Evolutionary conservation across 1,140 invertebrate genomes (phyloP).

Genomic region (Drosophila bifasciata): DNA sequence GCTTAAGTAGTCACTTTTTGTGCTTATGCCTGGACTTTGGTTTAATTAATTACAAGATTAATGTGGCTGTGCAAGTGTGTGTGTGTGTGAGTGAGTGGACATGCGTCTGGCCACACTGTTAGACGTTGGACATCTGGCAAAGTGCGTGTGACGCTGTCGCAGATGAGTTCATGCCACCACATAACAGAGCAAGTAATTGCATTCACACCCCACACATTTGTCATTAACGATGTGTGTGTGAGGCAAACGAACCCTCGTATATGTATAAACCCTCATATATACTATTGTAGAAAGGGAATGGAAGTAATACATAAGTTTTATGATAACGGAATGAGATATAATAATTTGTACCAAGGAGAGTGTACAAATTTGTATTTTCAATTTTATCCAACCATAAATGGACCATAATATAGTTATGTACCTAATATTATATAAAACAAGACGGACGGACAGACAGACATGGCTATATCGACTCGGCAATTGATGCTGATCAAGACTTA

Average conservation of each 20-base stretch:
- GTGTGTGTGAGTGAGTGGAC: constrained; percentile 26
- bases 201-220: constrained; percentile 59
- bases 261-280: too few relatives aligned
- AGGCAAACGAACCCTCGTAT: neutral
- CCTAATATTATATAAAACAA: too few relatives aligned
- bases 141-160: constrained; percentile 46
- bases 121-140: constrained; percentile 42
- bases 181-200: constrained; percentile 65
- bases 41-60: constrained; percentile 83
- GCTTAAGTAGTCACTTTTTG: constrained; percentile 82
- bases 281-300: neutral
- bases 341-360: too few relatives aligned
- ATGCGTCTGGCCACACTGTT: constrained; percentile 30
- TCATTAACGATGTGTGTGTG: constrained; percentile 36
- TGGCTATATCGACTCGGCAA: too few relatives aligned
- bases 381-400: too few relatives aligned
- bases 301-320: constrained; percentile 25
- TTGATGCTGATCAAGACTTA: too few relatives aligned
- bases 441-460: too few relatives aligned
- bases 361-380: too few relatives aligned
- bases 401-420: too few relatives aligned
- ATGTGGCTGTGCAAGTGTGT: constrained; percentile 54
- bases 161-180: constrained; percentile 43
- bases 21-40: constrained; percentile 80
- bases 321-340: neutral